Evolutionary conservation across 2,113 vertebrate species (phyloP), one percentile per base, ranked within the genome.

Genomic region (Tilapia sparmanii): DNA sequence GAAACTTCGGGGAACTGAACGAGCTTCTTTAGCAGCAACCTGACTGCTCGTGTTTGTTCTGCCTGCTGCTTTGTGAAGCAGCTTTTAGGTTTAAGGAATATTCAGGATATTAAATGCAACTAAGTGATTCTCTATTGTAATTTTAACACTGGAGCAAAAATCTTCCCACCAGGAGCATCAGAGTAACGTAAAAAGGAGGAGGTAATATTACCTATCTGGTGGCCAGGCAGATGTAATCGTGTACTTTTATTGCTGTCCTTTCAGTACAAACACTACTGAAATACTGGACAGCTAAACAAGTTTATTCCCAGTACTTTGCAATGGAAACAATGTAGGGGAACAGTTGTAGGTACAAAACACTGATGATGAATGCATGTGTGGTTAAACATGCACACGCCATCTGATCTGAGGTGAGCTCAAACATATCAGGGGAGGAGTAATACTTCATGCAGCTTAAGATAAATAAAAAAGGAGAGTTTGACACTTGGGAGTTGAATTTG

Each of bases 401-500:
- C 22, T 66, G 22, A 80, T 52, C 42, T 87, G 89, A 90, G 86
- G 85, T 90, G 88, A 61, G 76, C 35, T 87, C 33, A 80, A 81
- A 92, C 86, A 86, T 5, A 26, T 31, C 45, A 53, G 71, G 50
- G 22, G 2, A 53, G 33, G 89, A 86, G 50, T 33, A 86, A 90
- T 85, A 94, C 92, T 92, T 94, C 93, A 92, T 88, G 42, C 53
- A 80, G 13, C 35, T 29, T 19, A 52, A 63, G 19, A 86, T n/a
- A 57, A 31, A 81, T 45, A 4, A 24, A 52, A 73, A 66, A 5
- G 24, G 6, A 35, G 4, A 81, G 16, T 8, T 40, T 78, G 71
- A 78, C 71, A 78, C 16, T 2, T 12, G 31, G 31, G 31, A 50
- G 24, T 78, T 80, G 18, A 83, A 38, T 10, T 66, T 66, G 11